Conservation (phyloP, 2,888 invertebrate species). For the Geophilus truncorum region DNA sequence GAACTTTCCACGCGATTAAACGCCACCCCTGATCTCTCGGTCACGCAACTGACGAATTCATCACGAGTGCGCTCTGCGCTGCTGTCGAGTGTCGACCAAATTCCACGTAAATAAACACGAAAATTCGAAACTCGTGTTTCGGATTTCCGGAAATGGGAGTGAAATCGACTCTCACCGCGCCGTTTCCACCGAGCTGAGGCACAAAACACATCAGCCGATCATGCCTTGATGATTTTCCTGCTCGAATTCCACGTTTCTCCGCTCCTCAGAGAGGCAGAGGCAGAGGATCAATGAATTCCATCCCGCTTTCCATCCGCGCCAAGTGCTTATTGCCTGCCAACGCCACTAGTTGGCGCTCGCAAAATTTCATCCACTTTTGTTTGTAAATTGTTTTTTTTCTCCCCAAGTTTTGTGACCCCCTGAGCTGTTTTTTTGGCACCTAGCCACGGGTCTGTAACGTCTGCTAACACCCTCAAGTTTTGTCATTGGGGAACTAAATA, state of each 20-base stretch:
- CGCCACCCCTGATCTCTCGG: neutral
- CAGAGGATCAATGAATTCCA: constrained; percentile 6
- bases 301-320: neutral
- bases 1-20: neutral
- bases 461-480: neutral
- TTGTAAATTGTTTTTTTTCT: neutral
- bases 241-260: neutral
- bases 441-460: constrained; percentile 6
- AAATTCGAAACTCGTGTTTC: neutral
- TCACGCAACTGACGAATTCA: neutral
- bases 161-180: neutral
- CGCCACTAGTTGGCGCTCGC: neutral
- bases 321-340: neutral
- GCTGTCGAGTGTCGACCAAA: neutral
- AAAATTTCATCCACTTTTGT: neutral
- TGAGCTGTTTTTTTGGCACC: neutral
- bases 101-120: neutral
- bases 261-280: neutral
- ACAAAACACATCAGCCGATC: neutral
- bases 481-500: neutral
- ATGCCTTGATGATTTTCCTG: neutral
- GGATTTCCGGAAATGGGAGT: neutral
- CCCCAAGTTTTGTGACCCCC: neutral
- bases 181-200: neutral
- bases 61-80: too few relatives aligned